Percentiles rank a stretch among this genome's conserved stretches.
These are phyloP conservation scores for Anisognathus igniventris DNA, from an alignment of 2,797 vertebrate genomes.

Conservation along the genomic window DNA sequence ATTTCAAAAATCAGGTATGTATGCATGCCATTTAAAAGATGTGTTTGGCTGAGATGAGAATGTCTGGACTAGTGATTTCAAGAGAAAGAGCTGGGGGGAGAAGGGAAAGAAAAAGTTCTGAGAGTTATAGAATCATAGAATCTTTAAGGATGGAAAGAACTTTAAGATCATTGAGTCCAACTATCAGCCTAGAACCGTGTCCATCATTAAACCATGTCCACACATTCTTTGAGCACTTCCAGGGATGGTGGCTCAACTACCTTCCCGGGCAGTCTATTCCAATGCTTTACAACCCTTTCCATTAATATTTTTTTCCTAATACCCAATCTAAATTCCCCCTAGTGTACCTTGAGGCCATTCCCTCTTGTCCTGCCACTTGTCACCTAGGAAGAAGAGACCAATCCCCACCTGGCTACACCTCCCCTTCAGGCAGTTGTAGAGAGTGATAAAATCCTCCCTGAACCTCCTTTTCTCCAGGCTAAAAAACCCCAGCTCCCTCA, in stretches of 20 bases:
- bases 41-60: background rate
- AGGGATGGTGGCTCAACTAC: background rate
- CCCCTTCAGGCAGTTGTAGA: background rate
- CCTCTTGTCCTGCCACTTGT: background rate
- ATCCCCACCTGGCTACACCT: background rate
- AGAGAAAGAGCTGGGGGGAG: background rate
- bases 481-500: background rate
- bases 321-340: background rate
- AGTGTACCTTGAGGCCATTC: background rate
- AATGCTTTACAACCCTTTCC: background rate
- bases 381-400: background rate
- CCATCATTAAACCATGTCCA: background rate
- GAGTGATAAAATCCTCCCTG: background rate
- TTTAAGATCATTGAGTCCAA: background rate
- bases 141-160: background rate
- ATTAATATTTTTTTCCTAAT: background rate
- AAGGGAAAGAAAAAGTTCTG: background rate
- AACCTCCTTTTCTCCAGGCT: background rate
- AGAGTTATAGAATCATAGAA: background rate
- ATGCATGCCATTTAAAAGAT: background rate
- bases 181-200: fast-evolving
- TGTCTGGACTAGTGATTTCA: background rate
- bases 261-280: background rate
- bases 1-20: background rate
- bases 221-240: background rate